Evolutionary conservation across 2,797 vertebrate genomes (phyloP).

Genomic region (Selene dorsalis): DNA sequence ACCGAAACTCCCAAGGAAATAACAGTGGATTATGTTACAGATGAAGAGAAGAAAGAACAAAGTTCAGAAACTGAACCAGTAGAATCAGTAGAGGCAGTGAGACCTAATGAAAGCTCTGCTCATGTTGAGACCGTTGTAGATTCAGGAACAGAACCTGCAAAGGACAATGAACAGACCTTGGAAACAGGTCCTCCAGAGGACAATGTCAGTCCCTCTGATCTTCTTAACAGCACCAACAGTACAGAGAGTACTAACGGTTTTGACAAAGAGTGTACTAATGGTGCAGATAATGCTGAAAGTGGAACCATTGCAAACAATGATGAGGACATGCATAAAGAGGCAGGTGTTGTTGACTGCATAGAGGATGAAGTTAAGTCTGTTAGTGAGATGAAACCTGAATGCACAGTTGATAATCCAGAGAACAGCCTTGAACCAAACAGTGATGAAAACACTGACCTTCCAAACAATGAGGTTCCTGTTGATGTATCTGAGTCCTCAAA

Average conservation of each 20-base stretch:
- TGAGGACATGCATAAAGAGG: neutral
- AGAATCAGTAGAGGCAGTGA: slow-evolving; percentile 6
- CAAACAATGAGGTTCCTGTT: neutral
- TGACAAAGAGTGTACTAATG: neutral
- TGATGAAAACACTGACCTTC: slow-evolving; percentile 16
- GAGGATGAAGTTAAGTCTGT: slow-evolving; percentile 11
- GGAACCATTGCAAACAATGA: neutral
- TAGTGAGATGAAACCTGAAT: slow-evolving; percentile 25
- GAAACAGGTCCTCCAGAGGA: slow-evolving; percentile 34
- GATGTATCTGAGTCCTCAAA: slow-evolving; percentile 13
- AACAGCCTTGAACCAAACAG: neutral
- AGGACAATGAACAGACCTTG: slow-evolving; percentile 8
- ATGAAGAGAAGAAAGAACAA: neutral
- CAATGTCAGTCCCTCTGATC: neutral
- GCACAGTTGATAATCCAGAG: neutral
- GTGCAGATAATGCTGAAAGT: slow-evolving; percentile 21
- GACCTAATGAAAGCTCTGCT: neutral
- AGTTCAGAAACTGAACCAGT: slow-evolving; percentile 13
- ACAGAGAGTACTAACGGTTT: neutral
- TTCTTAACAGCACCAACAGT: neutral
- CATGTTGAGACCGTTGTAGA: neutral
- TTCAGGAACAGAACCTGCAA: neutral
- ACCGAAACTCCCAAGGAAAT: neutral
- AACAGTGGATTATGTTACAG: neutral
- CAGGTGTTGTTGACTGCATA: neutral